Conservation (phyloP, 2,888 invertebrate species). For the Eulithis testata region DNA sequence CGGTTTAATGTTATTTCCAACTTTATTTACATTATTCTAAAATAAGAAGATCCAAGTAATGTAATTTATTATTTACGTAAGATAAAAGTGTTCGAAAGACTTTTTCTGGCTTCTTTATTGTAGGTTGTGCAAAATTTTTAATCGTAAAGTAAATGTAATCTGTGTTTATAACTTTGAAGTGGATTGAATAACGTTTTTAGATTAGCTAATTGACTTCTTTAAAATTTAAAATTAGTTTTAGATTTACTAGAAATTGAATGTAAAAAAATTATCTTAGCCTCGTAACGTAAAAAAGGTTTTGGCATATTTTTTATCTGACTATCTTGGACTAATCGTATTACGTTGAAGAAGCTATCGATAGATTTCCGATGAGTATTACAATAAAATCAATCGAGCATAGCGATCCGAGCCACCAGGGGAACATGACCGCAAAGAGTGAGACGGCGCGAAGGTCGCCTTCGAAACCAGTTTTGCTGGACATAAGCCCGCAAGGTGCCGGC, state of each 20-base stretch:
- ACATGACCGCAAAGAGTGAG: conserved; percentile 67
- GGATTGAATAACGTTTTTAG: conserved; percentile 19
- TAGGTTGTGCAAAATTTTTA: conserved; percentile 20
- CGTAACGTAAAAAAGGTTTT: no score
- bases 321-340: no score
- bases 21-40: conserved; percentile 43
- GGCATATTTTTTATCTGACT: no score
- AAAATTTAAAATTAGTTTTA: no score
- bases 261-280: no score
- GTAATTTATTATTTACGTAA: conserved; percentile 42
- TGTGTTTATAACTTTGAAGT: conserved; percentile 15
- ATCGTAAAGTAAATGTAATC: conserved; percentile 31
- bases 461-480: conserved; percentile 79
- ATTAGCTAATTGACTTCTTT: background rate
- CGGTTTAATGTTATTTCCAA: conserved; percentile 40
- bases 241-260: no score
- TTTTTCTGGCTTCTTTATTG: conserved; percentile 33
- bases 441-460: conserved; percentile 75
- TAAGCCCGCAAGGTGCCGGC: conserved; percentile 71
- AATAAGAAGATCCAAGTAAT: conserved; percentile 44
- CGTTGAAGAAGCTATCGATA: conserved; percentile 37
- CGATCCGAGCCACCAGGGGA: conserved; percentile 72
- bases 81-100: conserved; percentile 35
- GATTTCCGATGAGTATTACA: conserved; percentile 49
- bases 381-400: conserved; percentile 71